These are phyloP conservation scores for Eucidaris tribuloides DNA, from an alignment of 35 echinoderm and acorn worm species.

Conservation along the genomic window DNA sequence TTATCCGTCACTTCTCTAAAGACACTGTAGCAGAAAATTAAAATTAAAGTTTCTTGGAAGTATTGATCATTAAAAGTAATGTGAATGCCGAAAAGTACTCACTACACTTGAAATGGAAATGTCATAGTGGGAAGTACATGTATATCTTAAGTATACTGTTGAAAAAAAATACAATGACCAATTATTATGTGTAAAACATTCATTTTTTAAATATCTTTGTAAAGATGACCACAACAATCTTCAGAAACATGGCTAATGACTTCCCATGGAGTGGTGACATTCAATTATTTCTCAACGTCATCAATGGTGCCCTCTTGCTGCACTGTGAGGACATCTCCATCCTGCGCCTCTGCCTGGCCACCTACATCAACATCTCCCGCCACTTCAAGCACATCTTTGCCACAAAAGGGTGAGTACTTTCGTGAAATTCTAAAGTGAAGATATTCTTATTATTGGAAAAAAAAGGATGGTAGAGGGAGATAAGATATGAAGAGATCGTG, in stretches of 20 bases:
- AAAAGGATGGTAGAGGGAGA: background rate
- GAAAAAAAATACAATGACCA: no score
- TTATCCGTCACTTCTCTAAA: no score
- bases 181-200: no score
- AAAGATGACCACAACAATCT: conserved; percentile 75
- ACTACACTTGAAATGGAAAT: no score
- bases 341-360: conserved; percentile 71
- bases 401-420: conserved; percentile 88
- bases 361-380: conserved; percentile 90
- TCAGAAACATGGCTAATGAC: conserved; percentile 76
- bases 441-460: background rate
- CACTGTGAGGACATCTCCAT: conserved; percentile 89
- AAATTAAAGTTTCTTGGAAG: no score
- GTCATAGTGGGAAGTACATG: no score
- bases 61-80: no score
- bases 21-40: no score
- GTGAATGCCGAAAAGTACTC: no score
- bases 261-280: conserved; percentile 95
- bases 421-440: no score
- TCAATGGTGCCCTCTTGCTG: conserved; percentile 93
- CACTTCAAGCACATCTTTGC: conserved; percentile 98
- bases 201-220: no score
- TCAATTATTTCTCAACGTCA: conserved; percentile 93
- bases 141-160: no score
- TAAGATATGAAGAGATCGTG: background rate